These are phyloP conservation scores for Erythrocercus mccallii DNA, from an alignment of 2,113 vertebrate species.

Conservation along the genomic window DNA sequence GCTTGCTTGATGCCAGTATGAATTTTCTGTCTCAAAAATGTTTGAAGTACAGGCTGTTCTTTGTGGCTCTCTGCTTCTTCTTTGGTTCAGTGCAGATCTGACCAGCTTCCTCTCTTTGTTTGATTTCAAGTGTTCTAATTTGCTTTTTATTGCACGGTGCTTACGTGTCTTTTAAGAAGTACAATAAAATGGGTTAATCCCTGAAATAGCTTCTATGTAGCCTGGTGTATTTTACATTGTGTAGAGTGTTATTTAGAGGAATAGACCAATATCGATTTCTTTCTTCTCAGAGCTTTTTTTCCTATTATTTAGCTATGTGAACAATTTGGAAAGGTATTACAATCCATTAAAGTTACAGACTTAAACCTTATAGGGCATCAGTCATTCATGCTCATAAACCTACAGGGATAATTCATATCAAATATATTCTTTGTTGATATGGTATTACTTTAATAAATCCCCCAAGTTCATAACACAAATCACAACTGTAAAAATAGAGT, in stretches of 20 bases:
- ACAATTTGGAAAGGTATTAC: slow-evolving; percentile 25
- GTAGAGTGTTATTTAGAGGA: slow-evolving; percentile 39
- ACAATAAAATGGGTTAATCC: slow-evolving; percentile 28
- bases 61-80: not conserved
- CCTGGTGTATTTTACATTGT: slow-evolving; percentile 8
- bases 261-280: slow-evolving; percentile 14
- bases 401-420: slow-evolving; percentile 19
- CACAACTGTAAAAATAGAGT: not conserved
- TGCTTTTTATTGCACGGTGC: slow-evolving; percentile 7
- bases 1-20: not conserved
- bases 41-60: not conserved
- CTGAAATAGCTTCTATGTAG: slow-evolving; percentile 29
- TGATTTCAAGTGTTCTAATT: slow-evolving; percentile 27
- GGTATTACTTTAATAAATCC: slow-evolving; percentile 27
- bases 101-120: slow-evolving; percentile 13
- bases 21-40: not conserved
- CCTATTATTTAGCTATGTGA: not conserved
- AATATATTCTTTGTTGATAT: not conserved
- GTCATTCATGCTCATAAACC: slow-evolving; percentile 26
- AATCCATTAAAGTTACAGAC: slow-evolving; percentile 47
- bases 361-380: slow-evolving; percentile 12
- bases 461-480: not conserved
- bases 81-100: not conserved
- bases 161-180: slow-evolving; percentile 7
- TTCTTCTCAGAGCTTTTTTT: not conserved